Evolutionary conservation across 2,888 invertebrate species (phyloP), one percentile per base, ranked within the genome.

Genomic region (Andrena bicolor): DNA sequence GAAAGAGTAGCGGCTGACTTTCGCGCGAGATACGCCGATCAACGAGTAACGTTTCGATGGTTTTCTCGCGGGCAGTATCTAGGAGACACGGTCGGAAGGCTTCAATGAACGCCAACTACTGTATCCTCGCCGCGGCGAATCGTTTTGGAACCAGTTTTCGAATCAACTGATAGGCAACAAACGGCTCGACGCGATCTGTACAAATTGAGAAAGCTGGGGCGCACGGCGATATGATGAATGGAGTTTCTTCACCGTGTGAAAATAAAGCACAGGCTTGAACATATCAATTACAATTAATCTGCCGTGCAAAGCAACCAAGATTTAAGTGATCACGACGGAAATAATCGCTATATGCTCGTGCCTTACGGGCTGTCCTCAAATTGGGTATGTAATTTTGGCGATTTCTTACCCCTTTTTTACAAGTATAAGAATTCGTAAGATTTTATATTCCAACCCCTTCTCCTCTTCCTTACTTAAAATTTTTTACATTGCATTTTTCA

Each of bases 51-150:
- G 32, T 58, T 65, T 58, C 48, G 65, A 58, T 63, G 23, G 10
- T 75, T 63, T 78, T 78, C 65, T 77, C n/a, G 65, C 51, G 32
- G 41, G 35, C 71, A 41, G 58, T 58, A 35, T 72, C 49, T 76
- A 76, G 66, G 65, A 73, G 74, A 79, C 63, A 56, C 26, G 49
- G 49, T 69, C 32, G 68, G 56, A 63, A 69, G n/a, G 53, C 61
- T 74, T 66, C 60, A 61, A 66, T 61, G 23, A 51, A 60, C n/a
- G 26, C 26, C 26, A 13, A 5, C 32, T 48, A 64, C 30, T 28
- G 48, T 64, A 71, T 71, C 56, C 58, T 48, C 51, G 26, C 16
- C 26, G 4, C 23, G 60, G 26, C 48, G 60, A 61, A 71, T 77
- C 66, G 41, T 77, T 66, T 10, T 28, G 10, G n/a, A 80, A 71